Base-by-base conservation (phyloP, 2,888 invertebrate species). In the Hybos culiciformis region DNA sequence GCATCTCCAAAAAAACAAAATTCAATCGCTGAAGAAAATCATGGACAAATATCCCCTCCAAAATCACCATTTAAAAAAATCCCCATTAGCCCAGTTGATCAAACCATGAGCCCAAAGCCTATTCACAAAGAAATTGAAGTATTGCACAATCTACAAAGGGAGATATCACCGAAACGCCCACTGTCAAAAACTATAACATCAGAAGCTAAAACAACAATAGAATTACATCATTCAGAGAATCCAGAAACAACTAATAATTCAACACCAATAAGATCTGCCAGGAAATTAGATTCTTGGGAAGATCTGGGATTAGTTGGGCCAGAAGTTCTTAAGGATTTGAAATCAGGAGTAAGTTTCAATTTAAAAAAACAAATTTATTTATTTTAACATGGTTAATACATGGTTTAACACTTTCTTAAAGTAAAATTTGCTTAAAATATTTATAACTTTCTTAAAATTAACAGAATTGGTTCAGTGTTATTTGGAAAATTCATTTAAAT, bases 121-220 rank as follows among this genome's bases (percentile, higher is more conserved):
- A 50, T 62, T 6, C 80, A 80, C 51, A 74, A 75, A 49, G 73
- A 76, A 59, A 74, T 80, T 21, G 78, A 80, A 56, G 74, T 80
- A 8, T 62, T 80, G 24, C 79, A 80, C 53, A 80, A 80, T 54
- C 61, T 80, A 38, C 78, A 78, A 48, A 63, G 80, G 41, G 80
- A 79, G 61, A 78, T 78, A 0, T 75, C 75, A 2, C 75, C 75
- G 0, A 64, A 70, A 32, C 65, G 70, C n/a, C 14, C 23, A 21
- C 33, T 23, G 20, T 19, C 37, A 34, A 48, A 48, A 41, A 18
- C 39, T 33, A 36, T 45, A 1, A 43, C 42, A 32, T 43, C 21
- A 36, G 50, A 47, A 53, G 51, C 44, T 51, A 54, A 42, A 48
- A 50, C 45, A 50, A 50, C 15, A 19, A 47, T 46, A 20, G 6